phyloP scores from a whole-genome alignment of 2,888 invertebrate genomes.

The Exocentrus adspersus region DNA sequence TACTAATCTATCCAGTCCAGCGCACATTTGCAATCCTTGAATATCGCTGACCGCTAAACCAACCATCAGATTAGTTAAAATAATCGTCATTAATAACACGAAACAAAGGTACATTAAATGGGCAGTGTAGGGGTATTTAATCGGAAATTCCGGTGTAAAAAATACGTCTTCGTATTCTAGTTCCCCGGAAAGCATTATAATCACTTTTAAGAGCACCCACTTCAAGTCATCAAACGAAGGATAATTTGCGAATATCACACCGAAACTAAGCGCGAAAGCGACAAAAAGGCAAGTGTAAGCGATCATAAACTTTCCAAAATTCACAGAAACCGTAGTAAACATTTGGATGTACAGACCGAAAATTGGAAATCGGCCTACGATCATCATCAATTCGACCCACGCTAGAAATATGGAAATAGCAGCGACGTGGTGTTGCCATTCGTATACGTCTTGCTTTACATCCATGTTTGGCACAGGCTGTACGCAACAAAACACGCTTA shows the following conservation, averaged over 20 bases:
- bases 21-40: conserved; percentile 81
- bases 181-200: conserved; percentile 91
- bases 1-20: conserved; percentile 81
- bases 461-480: conserved; percentile 59
- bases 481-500: conserved; percentile 76
- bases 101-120: conserved; percentile 81
- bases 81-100: conserved; percentile 82
- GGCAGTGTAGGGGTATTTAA: conserved; percentile 72
- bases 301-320: conserved; percentile 82
- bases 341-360: conserved; percentile 89
- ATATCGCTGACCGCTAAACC: conserved; percentile 89
- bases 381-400: conserved; percentile 87
- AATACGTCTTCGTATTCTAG: conserved; percentile 87
- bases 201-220: conserved; percentile 76
- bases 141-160: conserved; percentile 66
- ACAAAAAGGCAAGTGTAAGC: conserved; percentile 84
- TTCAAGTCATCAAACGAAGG: conserved; percentile 74
- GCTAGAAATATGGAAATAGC: conserved; percentile 82
- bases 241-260: conserved; percentile 83
- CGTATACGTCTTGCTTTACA: conserved; percentile 55
- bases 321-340: conserved; percentile 86
- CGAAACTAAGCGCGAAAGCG: conserved; percentile 83
- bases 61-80: conserved; percentile 83
- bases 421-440: conserved; percentile 84
- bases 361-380: conserved; percentile 85